Percentiles rank a stretch among this genome's conserved stretches.
Evolutionary conservation across 2,888 invertebrate genomes (phyloP).

Genomic region (Mystacides longicornis): DNA sequence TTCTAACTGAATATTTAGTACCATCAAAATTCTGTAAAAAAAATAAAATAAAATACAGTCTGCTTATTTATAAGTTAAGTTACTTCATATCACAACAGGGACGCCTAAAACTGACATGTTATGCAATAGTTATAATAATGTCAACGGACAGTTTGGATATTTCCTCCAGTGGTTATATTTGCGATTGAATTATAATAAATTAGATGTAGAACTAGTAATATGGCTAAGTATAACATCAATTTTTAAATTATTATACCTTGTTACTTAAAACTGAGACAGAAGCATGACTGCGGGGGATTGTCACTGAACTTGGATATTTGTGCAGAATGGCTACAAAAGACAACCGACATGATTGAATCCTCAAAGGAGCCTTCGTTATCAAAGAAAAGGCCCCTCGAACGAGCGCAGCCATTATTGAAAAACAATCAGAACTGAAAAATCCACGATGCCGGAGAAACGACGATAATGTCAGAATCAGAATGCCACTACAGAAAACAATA

Average conservation of each 20-base stretch:
- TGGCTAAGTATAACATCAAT: no score
- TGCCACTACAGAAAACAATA: background rate
- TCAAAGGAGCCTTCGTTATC: slow-evolving; percentile 10
- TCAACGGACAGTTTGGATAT: background rate
- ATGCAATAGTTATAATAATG: background rate
- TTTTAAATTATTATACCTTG: slow-evolving; percentile 11
- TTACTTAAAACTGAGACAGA: slow-evolving; percentile 13
- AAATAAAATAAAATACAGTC: background rate
- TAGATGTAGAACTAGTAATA: no score
- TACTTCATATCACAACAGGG: background rate
- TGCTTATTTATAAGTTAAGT: background rate
- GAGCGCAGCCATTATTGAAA: slow-evolving; percentile 44
- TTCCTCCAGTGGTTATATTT: no score
- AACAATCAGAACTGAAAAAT: background rate
- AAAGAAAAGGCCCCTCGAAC: slow-evolving; percentile 43
- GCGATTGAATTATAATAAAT: no score
- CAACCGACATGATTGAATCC: slow-evolving; percentile 32
- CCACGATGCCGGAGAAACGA: slow-evolving; percentile 3
- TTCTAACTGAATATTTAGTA: background rate
- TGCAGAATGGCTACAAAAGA: slow-evolving; percentile 41
- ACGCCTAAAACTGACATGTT: background rate
- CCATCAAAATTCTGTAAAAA: background rate
- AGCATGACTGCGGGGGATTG: slow-evolving; percentile 4
- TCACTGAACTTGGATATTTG: slow-evolving; percentile 29
- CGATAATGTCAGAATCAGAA: slow-evolving; percentile 5